phyloP scores from a whole-genome alignment of 2,113 vertebrate species.

The Hemichromis elongatus region DNA sequence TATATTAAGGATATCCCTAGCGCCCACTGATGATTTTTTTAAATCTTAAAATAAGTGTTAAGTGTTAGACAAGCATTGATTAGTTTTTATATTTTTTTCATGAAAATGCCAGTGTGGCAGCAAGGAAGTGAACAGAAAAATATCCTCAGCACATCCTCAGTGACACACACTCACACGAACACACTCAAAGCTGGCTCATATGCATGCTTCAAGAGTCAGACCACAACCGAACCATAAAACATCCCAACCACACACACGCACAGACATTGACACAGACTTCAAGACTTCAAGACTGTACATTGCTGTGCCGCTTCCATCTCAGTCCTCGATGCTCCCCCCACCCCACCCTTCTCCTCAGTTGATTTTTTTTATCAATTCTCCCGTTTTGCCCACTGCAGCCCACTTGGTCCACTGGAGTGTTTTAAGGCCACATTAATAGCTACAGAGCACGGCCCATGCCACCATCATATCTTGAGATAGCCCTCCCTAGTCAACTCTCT shows the following conservation, averaged over 20 bases:
- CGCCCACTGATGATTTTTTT: not conserved
- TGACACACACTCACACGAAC: not conserved
- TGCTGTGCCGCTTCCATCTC: slow-evolving; percentile 5
- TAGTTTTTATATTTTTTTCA: not conserved
- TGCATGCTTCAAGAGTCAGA: slow-evolving; percentile 13
- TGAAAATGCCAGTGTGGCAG: not conserved
- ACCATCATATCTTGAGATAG: slow-evolving; percentile 22
- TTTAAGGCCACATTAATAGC: slow-evolving; percentile 47
- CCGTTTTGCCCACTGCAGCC: not conserved
- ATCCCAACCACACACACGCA: slow-evolving; percentile 9
- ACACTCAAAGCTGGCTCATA: slow-evolving; percentile 14
- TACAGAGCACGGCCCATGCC: slow-evolving; percentile 12
- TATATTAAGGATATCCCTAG: not conserved
- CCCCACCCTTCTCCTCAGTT: not conserved
- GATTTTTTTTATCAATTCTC: not conserved
- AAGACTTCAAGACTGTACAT: slow-evolving; percentile 26
- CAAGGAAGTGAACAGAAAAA: not conserved
- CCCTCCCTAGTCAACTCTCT: not conserved
- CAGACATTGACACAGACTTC: slow-evolving; percentile 1
- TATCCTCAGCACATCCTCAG: not conserved
- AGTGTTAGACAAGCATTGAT: not conserved
- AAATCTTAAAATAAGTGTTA: not conserved
- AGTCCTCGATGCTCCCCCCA: not conserved
- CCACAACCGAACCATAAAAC: slow-evolving; percentile 35
- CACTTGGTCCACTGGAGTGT: slow-evolving; percentile 35